Conservation (phyloP, 2,797 vertebrate genomes). For the Gallirallus australis region DNA sequence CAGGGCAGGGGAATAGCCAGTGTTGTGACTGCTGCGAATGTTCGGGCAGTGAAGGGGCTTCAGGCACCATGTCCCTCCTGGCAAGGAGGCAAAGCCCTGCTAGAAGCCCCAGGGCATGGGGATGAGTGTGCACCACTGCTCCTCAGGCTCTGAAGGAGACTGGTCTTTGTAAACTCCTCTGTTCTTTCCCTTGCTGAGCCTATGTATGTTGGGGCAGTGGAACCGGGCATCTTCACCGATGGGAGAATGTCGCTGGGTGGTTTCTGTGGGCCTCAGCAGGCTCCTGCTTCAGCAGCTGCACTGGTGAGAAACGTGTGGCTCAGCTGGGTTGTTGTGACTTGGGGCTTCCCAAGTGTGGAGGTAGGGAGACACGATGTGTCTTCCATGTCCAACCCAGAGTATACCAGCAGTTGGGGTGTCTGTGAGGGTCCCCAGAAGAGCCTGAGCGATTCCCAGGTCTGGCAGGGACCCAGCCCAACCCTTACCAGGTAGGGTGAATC, state of each 20-base stretch:
- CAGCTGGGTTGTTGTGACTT: accelerated
- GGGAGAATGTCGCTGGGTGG: neutral
- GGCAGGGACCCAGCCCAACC: accelerated
- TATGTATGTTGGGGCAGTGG: neutral
- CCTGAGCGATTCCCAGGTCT: neutral
- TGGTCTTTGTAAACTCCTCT: accelerated
- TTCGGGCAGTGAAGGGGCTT: neutral
- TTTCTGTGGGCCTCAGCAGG: neutral
- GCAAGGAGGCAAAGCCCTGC: neutral
- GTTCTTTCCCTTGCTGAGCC: neutral
- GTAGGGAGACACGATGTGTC: accelerated
- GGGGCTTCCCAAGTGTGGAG: accelerated
- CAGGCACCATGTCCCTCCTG: neutral
- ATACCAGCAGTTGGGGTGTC: accelerated
- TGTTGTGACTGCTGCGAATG: neutral
- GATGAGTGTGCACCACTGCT: accelerated
- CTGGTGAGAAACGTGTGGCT: accelerated
- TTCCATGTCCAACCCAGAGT: accelerated
- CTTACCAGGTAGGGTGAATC: neutral
- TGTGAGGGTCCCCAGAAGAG: constrained; percentile 6
- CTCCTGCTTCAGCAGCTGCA: accelerated
- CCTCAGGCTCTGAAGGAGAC: neutral
- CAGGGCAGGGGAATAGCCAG: neutral
- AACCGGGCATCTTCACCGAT: neutral
- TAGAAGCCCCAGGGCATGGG: accelerated